phyloP scores from a whole-genome alignment of 2,797 vertebrate genomes.

The Chelmon rostratus region DNA sequence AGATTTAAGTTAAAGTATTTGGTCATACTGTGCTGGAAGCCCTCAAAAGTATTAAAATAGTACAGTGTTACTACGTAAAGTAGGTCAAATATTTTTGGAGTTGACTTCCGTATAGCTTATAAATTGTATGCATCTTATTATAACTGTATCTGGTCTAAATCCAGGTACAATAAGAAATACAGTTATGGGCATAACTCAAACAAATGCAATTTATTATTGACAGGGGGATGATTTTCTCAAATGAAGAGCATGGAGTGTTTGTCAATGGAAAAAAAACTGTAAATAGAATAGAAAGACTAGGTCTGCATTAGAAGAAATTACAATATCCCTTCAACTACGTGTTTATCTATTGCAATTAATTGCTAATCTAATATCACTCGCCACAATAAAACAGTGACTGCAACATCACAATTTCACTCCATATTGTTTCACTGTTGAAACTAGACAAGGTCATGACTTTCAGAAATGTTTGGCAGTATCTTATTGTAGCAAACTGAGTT shows the following conservation, averaged over 20 bases:
- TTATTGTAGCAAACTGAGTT: neutral
- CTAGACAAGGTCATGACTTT: neutral
- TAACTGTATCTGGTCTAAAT: neutral
- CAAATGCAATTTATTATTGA: conserved; percentile 58
- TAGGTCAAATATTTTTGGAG: neutral
- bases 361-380: neutral
- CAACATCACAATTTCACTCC: conserved; percentile 2
- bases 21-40: neutral
- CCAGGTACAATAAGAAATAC: neutral
- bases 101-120: neutral
- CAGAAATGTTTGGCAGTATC: neutral
- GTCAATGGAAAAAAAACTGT: conserved; percentile 6
- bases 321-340: conserved; percentile 8
- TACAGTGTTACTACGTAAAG: neutral
- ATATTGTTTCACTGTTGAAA: conserved; percentile 11
- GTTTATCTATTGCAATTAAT: conserved; percentile 9
- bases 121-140: too few species aligned
- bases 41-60: neutral
- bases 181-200: conserved; percentile 11
- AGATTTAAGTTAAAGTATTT: neutral
- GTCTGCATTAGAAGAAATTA: conserved; percentile 31
- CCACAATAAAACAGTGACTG: conserved; percentile 3
- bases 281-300: neutral
- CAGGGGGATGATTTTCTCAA: conserved; percentile 25
- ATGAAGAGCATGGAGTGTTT: conserved; percentile 48